A percentile compares a stretch with the other conserved stretches of the same genome.
Evolutionary conservation across 2,888 invertebrate species (phyloP).

Genomic region (Acanthococcus lagerstroemiae): DNA sequence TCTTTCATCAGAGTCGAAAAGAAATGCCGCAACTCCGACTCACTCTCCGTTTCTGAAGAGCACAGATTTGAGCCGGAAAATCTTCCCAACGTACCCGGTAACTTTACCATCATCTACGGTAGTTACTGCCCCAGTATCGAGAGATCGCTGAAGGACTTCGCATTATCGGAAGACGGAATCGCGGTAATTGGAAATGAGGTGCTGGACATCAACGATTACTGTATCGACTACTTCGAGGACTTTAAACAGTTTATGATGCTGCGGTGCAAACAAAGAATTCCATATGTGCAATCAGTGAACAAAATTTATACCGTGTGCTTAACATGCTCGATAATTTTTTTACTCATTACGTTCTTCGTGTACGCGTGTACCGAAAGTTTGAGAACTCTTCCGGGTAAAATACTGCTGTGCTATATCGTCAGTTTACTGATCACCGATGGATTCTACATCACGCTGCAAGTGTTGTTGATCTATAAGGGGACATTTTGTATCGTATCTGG

Average conservation of each 20-base stretch:
- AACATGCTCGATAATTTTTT: slow-evolving; percentile 48
- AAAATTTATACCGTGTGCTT: slow-evolving; percentile 40
- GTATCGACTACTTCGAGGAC: slow-evolving; percentile 10
- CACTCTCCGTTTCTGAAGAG: neutral
- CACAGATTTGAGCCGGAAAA: neutral
- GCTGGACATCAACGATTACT: neutral
- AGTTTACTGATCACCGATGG: slow-evolving; percentile 38
- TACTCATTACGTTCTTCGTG: slow-evolving; percentile 46
- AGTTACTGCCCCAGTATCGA: neutral
- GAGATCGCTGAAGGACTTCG: neutral
- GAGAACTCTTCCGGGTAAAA: slow-evolving; percentile 43
- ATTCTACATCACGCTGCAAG: slow-evolving; percentile 37
- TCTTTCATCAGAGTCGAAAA: neutral
- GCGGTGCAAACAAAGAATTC: neutral
- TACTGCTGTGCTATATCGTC: slow-evolving; percentile 39
- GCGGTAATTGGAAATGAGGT: neutral
- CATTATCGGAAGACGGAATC: neutral
- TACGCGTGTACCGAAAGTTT: slow-evolving; percentile 48
- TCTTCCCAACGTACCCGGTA: neutral
- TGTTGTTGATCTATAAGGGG: slow-evolving; percentile 31
- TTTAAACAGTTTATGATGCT: neutral
- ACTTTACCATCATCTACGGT: neutral
- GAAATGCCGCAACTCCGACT: neutral
- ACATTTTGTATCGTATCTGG: slow-evolving; percentile 11
- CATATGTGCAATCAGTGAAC: neutral